phyloP scores from a whole-genome alignment of 1,140 invertebrate species.

The Macrobrachium rosenbergii region DNA sequence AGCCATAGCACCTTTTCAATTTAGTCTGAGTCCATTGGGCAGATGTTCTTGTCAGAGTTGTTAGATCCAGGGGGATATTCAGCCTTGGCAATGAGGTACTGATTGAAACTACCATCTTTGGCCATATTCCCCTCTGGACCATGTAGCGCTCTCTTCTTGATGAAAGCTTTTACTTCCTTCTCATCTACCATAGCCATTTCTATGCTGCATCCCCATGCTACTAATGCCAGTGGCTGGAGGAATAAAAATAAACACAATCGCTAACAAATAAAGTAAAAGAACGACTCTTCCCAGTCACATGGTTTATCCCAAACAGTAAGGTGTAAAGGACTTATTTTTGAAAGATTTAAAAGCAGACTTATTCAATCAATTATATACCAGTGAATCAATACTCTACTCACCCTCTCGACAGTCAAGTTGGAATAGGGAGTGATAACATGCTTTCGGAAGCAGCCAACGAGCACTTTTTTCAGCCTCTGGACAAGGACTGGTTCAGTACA shows the following conservation, averaged over 20 bases:
- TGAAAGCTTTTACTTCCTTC: conserved; percentile 76
- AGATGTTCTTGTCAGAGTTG: conserved; percentile 63
- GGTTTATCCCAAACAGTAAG: too few species aligned
- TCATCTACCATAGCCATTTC: conserved; percentile 80
- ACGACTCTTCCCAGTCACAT: too few species aligned
- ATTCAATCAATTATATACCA: neutral
- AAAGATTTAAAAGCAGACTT: too few species aligned
- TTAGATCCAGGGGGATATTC: conserved; percentile 68
- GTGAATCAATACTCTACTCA: conserved; percentile 70
- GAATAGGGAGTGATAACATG: conserved; percentile 86
- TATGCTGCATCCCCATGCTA: conserved; percentile 83
- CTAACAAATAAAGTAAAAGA: too few species aligned
- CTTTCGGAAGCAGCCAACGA: conserved; percentile 81
- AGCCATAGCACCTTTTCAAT: too few species aligned
- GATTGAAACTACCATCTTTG: conserved; percentile 77
- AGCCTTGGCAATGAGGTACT: conserved; percentile 74
- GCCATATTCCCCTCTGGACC: conserved; percentile 77
- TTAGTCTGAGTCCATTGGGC: conserved; percentile 9
- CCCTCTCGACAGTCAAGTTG: conserved; percentile 75
- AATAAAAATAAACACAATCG: conserved; percentile 66
- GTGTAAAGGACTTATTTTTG: too few species aligned
- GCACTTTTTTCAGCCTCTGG: conserved; percentile 76
- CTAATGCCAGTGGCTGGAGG: conserved; percentile 80
- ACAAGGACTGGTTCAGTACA: conserved; percentile 82
- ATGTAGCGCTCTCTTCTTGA: conserved; percentile 76